Conservation (phyloP, 2,113 vertebrate genomes). For the Gymnarchus niloticus region DNA sequence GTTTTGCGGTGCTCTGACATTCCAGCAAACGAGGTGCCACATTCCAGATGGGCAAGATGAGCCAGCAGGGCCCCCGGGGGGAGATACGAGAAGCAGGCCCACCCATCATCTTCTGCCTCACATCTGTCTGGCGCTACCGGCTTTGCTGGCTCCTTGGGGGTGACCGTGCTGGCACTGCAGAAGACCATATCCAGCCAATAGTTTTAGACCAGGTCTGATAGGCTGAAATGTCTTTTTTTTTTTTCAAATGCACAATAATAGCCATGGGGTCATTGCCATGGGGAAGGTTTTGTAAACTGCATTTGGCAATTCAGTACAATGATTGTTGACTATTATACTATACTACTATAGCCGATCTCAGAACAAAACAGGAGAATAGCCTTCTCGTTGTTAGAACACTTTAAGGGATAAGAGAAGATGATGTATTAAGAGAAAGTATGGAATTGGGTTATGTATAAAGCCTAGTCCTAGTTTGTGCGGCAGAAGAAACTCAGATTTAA, state of each 20-base stretch:
- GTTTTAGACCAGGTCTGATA: neutral
- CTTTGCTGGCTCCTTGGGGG: neutral
- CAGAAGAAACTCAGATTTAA: neutral
- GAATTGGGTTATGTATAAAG: neutral
- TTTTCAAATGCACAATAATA: neutral
- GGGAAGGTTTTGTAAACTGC: neutral
- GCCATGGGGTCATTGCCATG: neutral
- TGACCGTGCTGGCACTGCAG: neutral
- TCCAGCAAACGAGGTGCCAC: constrained; percentile 47
- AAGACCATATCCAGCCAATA: too few relatives aligned
- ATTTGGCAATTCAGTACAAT: too few relatives aligned
- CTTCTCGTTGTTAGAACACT: neutral
- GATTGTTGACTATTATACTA: too few relatives aligned
- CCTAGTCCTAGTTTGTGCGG: neutral
- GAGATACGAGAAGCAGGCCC: neutral
- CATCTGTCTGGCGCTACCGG: neutral
- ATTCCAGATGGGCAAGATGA: constrained; percentile 46
- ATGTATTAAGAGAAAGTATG: neutral
- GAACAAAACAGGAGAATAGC: neutral
- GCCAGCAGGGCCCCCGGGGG: constrained; percentile 38
- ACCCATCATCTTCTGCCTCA: neutral
- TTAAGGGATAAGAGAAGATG: neutral
- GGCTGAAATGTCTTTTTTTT: neutral
- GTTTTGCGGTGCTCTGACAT: constrained; percentile 41
- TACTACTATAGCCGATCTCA: neutral